A percentile compares a stretch with the other conserved stretches of the same genome.
phyloP scores from a whole-genome alignment of 2,888 invertebrate species.

The Limnephilus auricula region DNA sequence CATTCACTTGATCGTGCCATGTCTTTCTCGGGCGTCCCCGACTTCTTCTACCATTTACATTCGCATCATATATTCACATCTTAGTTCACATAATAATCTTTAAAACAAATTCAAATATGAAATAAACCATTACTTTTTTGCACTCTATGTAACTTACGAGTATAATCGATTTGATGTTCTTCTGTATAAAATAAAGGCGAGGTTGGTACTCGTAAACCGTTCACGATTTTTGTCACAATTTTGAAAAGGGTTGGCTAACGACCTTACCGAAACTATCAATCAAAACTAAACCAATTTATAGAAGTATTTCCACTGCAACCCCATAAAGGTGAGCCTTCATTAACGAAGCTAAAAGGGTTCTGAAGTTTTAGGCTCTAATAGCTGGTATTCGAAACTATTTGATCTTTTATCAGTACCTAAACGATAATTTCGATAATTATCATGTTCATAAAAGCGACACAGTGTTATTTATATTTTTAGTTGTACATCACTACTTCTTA shows the following conservation, averaged over 20 bases:
- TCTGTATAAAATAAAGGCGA: not conserved
- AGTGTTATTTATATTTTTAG: not conserved
- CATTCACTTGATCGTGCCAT: too few relatives aligned
- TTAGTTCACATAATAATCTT: too few relatives aligned
- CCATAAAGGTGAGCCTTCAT: constrained; percentile 33
- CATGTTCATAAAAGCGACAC: not conserved
- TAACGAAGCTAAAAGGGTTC: constrained; percentile 18
- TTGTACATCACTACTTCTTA: too few relatives aligned
- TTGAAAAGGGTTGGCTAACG: constrained; percentile 47
- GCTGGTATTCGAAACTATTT: not conserved
- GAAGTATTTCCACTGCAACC: not conserved
- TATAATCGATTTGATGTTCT: too few relatives aligned
- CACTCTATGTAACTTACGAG: too few relatives aligned
- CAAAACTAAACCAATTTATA: constrained; percentile 42
- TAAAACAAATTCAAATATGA: too few relatives aligned
- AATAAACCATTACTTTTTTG: too few relatives aligned
- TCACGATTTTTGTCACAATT: not conserved
- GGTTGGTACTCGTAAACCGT: not conserved
- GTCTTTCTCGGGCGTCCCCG: too few relatives aligned
- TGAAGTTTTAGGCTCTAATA: not conserved
- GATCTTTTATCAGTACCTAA: not conserved
- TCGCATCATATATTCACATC: too few relatives aligned
- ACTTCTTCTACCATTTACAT: too few relatives aligned
- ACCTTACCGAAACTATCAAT: constrained; percentile 47
- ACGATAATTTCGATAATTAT: not conserved